Conservation (phyloP, 2,113 vertebrate species). For the Macaca fascicularis region DNA sequence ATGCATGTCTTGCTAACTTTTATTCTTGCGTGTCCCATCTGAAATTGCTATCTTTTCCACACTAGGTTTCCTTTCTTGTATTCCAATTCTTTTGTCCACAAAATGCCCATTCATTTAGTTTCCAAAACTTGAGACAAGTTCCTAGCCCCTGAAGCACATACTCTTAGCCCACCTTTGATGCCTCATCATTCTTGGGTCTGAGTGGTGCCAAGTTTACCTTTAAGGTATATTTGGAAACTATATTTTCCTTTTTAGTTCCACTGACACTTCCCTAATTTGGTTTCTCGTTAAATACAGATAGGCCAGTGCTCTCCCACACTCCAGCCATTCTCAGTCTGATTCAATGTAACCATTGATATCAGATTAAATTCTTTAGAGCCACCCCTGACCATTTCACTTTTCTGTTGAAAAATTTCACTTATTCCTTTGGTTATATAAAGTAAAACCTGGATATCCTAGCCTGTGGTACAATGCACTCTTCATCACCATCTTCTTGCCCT, state of each 20-base stretch:
- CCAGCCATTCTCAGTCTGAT: neutral
- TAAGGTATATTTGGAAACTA: neutral
- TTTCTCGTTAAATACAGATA: neutral
- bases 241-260: neutral
- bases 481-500: neutral
- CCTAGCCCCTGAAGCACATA: too few species aligned
- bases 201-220: neutral
- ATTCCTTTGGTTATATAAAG: neutral
- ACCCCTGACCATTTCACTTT: neutral
- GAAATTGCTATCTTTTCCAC: neutral
- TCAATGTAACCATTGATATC: neutral
- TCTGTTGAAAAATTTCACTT: neutral
- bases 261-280: neutral
- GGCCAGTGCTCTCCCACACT: too few species aligned
- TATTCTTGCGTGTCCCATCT: neutral
- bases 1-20: neutral
- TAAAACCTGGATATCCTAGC: neutral
- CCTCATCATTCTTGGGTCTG: neutral
- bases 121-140: neutral
- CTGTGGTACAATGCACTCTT: accelerated
- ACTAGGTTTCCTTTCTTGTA: neutral
- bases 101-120: neutral
- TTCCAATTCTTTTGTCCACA: neutral
- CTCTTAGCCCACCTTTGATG: accelerated
- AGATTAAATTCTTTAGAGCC: neutral